Base-by-base conservation (phyloP, 2,113 vertebrate genomes). In the Narcine bancroftii region DNA sequence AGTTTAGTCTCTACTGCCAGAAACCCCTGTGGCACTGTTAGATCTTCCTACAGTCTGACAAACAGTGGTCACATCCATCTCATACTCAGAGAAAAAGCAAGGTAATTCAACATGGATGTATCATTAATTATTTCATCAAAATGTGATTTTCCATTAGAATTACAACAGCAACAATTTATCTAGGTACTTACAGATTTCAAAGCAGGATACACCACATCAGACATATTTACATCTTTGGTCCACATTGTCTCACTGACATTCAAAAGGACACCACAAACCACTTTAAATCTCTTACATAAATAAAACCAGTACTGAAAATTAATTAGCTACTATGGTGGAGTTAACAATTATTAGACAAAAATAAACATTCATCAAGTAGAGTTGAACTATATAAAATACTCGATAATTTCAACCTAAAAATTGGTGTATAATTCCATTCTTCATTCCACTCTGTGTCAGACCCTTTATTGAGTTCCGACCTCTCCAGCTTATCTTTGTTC, bases 71-170 rank as follows among this genome's bases (percentile, higher is more conserved):
- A 85, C 53, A 60, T 53, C 53, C 60, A 60, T 87, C 53, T n/a
- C 53, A 87, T n/a, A 60, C 81, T n/a, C 60, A 60, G 81, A 91
- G n/a, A 66, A 91, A 91, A 69, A 63, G 36, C 60, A 69, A 91
- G 63, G 39, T 69, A 45, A 69, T 65, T 91, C 65, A 47, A 39
- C 53, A 87, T 50, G 53, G 81, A 87, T 56, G 39, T 69, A 7
- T 39, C 26, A 91, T 91, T 65, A 91, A 91, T 69, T 91, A 71
- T 65, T 69, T 91, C 45, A 47, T 91, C 89, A 69, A 69, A 69
- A 24, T 69, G 39, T 17, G 17, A 17, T 26, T 89, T 66, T 39
- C 63, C 21, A 33, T 47, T 71, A 66, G 89, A 91, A 66, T 45
- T 47, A 42, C 47, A 69, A 39, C 63, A 45, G 63, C 29, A 69